These are phyloP conservation scores for Shinisaurus crocodilurus DNA, from an alignment of 2,113 vertebrate genomes.

Conservation along the genomic window DNA sequence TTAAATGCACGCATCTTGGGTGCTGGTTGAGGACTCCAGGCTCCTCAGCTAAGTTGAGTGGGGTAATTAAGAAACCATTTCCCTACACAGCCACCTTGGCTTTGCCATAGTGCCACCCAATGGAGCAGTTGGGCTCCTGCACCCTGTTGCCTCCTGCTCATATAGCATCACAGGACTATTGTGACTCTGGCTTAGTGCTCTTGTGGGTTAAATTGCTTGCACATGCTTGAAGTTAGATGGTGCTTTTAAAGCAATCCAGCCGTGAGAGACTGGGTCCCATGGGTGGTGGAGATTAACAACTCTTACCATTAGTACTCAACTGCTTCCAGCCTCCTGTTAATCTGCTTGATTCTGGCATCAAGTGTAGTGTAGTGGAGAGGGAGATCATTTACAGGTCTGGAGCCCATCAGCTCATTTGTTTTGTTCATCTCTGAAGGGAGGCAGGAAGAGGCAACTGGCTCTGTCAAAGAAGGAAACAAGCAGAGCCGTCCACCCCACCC, in stretches of 20 bases:
- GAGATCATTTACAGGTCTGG: background rate
- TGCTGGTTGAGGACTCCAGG: background rate
- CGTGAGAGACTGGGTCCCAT: background rate
- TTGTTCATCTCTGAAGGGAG: background rate
- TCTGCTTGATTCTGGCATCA: background rate
- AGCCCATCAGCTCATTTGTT: too few species aligned
- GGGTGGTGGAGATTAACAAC: background rate
- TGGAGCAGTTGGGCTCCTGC: background rate
- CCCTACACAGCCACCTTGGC: fast-evolving
- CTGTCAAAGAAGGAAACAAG: background rate
- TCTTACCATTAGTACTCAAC: too few species aligned
- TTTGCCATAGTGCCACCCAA: background rate
- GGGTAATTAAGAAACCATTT: background rate
- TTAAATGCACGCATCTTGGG: background rate
- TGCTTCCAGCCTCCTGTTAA: background rate
- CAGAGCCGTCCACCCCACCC: too few species aligned
- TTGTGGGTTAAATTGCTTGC: background rate
- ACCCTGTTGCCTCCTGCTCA: background rate
- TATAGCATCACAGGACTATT: background rate
- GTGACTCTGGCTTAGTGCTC: background rate
- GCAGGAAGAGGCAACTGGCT: too few species aligned
- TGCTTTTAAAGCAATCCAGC: background rate
- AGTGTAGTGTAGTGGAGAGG: background rate
- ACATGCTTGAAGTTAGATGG: background rate
- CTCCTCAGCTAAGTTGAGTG: background rate